phyloP scores from a whole-genome alignment of 2,888 invertebrate species.

The Thereva unica region DNA sequence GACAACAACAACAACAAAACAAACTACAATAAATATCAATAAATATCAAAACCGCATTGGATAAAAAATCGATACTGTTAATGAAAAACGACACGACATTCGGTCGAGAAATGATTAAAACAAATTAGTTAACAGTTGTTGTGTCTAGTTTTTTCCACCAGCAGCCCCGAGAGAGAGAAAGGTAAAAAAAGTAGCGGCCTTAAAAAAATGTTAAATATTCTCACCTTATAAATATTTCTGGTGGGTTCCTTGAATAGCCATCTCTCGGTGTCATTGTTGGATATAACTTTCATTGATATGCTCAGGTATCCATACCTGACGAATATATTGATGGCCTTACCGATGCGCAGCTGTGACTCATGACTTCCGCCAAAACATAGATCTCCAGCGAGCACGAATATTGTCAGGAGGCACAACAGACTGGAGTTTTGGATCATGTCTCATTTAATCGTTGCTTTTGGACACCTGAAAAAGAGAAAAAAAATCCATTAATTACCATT shows the following conservation, averaged over 20 bases:
- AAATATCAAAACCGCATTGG: no score
- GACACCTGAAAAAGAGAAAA: slow-evolving; percentile 24
- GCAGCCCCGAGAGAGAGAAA: no score
- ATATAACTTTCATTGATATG: slow-evolving; percentile 82
- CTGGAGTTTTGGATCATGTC: slow-evolving; percentile 53
- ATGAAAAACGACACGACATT: no score
- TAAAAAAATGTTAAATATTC: not conserved
- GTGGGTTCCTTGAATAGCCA: slow-evolving; percentile 72
- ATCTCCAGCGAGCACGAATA: slow-evolving; percentile 50
- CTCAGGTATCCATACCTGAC: slow-evolving; percentile 77
- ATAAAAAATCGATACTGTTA: no score
- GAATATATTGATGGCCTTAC: slow-evolving; percentile 84
- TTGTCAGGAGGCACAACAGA: slow-evolving; percentile 52
- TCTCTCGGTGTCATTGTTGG: slow-evolving; percentile 75
- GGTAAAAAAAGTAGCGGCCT: no score
- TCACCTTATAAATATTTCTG: slow-evolving; percentile 61
- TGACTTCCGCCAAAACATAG: slow-evolving; percentile 49
- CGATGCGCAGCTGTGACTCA: slow-evolving; percentile 64
- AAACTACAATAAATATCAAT: no score
- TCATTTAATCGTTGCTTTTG: slow-evolving; percentile 45
- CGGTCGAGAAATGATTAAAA: no score
- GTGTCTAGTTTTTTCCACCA: no score
- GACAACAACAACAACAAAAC: no score
- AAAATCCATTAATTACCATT: not conserved
- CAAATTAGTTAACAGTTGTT: no score